Percentiles rank a stretch among this genome's conserved stretches.
Evolutionary conservation across 2,797 vertebrate genomes (phyloP).

Genomic region (Eulemur coronatus): DNA sequence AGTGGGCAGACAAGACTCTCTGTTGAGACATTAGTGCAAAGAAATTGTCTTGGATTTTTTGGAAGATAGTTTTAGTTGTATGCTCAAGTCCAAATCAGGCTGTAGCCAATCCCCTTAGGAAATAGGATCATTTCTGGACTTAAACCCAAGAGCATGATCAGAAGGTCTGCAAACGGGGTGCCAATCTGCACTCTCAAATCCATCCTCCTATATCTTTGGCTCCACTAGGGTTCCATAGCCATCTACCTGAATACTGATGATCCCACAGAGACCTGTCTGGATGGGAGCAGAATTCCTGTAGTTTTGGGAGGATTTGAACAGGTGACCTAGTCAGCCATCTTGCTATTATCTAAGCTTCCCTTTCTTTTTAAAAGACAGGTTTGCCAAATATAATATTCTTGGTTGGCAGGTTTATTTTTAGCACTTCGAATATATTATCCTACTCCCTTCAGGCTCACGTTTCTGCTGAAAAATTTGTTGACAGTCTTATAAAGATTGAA

Average conservation of each 20-base stretch:
- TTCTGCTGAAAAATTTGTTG: not conserved
- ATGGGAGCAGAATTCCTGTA: not conserved
- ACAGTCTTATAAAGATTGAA: not conserved
- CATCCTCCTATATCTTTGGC: not conserved
- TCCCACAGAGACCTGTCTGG: too few relatives aligned
- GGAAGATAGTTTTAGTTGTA: not conserved
- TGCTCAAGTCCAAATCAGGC: not conserved
- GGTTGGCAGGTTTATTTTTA: not conserved
- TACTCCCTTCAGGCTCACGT: not conserved
- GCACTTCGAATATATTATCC: not conserved
- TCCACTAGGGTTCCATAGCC: not conserved
- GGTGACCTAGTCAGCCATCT: not conserved
- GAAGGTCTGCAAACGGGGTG: not conserved
- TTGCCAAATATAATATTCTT: not conserved
- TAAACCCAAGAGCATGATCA: not conserved
- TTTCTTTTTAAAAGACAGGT: not conserved
- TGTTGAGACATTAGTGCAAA: not conserved
- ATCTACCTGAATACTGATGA: not conserved
- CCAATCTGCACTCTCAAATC: not conserved
- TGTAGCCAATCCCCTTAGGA: not conserved
- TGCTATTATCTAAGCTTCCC: not conserved
- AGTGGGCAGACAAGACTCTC: not conserved
- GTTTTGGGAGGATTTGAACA: not conserved
- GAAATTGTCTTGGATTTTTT: not conserved
- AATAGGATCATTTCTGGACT: not conserved